Percentiles rank a stretch among this genome's conserved stretches.
These are phyloP conservation scores for Sapajus apella DNA, from an alignment of 2,113 vertebrate species.

Conservation along the genomic window DNA sequence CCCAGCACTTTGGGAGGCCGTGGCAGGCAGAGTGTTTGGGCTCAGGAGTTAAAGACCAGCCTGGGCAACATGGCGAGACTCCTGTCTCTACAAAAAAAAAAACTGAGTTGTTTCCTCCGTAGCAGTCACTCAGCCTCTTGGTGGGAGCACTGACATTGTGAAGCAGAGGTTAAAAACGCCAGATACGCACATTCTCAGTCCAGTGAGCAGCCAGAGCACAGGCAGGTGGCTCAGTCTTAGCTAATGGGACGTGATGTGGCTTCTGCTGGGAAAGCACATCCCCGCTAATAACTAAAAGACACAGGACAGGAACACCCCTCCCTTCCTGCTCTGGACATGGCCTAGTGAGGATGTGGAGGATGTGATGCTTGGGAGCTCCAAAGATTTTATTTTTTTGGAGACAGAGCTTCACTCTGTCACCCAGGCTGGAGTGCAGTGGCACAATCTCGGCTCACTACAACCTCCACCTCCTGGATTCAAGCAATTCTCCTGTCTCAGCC, in stretches of 20 bases:
- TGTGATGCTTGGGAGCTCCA: neutral
- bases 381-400: neutral
- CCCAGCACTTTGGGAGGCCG: too few species aligned
- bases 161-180: neutral
- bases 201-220: neutral
- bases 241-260: neutral
- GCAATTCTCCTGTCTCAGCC: too few species aligned
- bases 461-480: too few species aligned
- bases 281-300: neutral
- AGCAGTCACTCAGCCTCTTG: neutral
- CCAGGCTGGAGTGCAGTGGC: too few species aligned
- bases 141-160: neutral
- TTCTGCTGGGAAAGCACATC: neutral
- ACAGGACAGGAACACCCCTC: neutral
- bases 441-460: too few species aligned
- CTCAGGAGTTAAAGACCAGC: too few species aligned
- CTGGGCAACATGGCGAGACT: too few species aligned
- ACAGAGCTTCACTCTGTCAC: too few species aligned
- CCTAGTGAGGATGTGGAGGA: neutral
- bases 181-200: neutral
- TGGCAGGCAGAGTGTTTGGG: too few species aligned
- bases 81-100: too few species aligned
- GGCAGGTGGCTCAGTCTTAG: neutral
- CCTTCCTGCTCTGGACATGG: neutral
- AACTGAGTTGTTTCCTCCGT: neutral